Percentiles rank a stretch among this genome's conserved stretches.
Conservation (phyloP, 1,140 invertebrate species). For the Augochlora pura region DNA sequence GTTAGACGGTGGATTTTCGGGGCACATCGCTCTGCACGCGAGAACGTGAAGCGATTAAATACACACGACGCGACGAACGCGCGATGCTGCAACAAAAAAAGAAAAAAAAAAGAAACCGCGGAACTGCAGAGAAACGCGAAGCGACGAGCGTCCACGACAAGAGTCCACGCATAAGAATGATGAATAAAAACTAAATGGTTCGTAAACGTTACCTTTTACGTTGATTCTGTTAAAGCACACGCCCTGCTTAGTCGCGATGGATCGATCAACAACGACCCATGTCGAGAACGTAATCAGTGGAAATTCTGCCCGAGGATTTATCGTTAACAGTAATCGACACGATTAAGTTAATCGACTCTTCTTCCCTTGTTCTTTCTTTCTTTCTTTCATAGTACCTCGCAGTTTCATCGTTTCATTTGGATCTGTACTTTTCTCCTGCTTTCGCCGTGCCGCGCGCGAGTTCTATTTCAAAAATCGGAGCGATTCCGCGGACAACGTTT, state of each 20-base stretch:
- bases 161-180: too few species aligned
- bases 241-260: conserved; percentile 53
- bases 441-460: not conserved
- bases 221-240: not conserved
- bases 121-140: too few species aligned
- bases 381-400: too few species aligned
- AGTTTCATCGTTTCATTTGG: not conserved
- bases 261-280: conserved; percentile 69
- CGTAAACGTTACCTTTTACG: not conserved
- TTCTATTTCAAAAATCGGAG: not conserved
- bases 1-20: too few species aligned
- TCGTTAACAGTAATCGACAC: conserved; percentile 2
- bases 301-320: not conserved
- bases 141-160: too few species aligned
- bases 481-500: not conserved
- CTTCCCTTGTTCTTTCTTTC: not conserved
- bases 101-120: too few species aligned
- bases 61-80: too few species aligned
- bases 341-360: not conserved
- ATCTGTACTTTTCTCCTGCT: not conserved
- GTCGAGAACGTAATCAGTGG: conserved; percentile 53
- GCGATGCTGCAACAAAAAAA: too few species aligned
- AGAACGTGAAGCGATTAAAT: too few species aligned
- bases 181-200: not conserved
- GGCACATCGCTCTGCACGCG: too few species aligned